A percentile compares a stretch with the other conserved stretches of the same genome.
Evolutionary conservation across 1,140 invertebrate genomes (phyloP).

Genomic region (Helicoverpa zea): DNA sequence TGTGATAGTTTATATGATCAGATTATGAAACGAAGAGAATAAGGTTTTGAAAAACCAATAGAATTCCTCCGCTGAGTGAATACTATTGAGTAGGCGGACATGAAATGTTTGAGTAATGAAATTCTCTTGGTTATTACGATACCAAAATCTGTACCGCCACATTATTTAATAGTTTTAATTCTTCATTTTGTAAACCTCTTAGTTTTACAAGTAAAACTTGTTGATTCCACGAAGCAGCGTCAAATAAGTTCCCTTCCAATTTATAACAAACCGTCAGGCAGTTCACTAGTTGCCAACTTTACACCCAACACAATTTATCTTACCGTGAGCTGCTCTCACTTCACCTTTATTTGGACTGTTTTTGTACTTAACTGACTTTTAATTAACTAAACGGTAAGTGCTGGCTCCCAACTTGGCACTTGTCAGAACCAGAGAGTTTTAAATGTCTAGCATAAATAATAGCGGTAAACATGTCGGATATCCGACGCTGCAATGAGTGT

Average conservation of each 20-base stretch:
- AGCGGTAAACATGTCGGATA: conserved; percentile 24
- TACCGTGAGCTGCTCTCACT: conserved; percentile 3
- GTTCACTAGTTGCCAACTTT: conserved; percentile 23
- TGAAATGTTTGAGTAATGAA: too few relatives aligned
- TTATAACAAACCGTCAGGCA: conserved; percentile 10
- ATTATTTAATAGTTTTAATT: background rate
- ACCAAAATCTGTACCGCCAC: background rate
- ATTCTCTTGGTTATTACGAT: too few relatives aligned
- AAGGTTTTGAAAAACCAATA: too few relatives aligned
- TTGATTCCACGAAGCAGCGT: conserved; percentile 13
- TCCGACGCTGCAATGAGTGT: conserved; percentile 13
- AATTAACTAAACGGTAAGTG: conserved; percentile 44
- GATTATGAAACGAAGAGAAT: too few relatives aligned
- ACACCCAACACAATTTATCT: conserved; percentile 29
- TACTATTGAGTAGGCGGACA: too few relatives aligned
- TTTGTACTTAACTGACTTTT: conserved; percentile 45
- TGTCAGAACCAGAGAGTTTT: conserved; percentile 40
- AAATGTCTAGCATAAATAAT: conserved; percentile 35
- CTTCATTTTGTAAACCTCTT: background rate
- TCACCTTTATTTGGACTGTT: conserved; percentile 38
- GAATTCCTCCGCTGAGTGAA: too few relatives aligned
- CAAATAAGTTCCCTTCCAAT: conserved; percentile 6
- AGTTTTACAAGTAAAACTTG: conserved; percentile 12
- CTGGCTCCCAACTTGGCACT: conserved; percentile 29
- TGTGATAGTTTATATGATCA: too few relatives aligned